Evolutionary conservation across 2,888 invertebrate species (phyloP).

Genomic region (Hipparchia sbordonii): DNA sequence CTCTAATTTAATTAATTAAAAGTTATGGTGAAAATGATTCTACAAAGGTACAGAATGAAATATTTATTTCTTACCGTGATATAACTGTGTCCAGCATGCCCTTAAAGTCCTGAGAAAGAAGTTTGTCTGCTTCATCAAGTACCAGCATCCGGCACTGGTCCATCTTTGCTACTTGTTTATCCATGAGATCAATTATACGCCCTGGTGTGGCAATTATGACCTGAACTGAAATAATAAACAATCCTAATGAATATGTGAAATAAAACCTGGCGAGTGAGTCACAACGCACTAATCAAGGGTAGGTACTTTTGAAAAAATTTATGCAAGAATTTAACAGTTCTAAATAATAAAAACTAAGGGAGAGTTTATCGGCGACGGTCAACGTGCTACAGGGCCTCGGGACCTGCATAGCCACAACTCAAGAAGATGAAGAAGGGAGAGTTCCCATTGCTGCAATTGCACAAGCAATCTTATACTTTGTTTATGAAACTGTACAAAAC

Average conservation of each 20-base stretch:
- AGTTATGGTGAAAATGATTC: background rate
- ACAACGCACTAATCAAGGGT: no score
- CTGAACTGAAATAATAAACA: conserved; percentile 86
- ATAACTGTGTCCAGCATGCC: conserved; percentile 99
- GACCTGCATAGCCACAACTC: no score
- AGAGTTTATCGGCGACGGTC: no score
- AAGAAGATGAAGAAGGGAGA: no score
- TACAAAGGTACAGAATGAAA: background rate
- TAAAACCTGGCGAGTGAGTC: background rate
- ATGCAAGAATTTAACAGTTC: no score
- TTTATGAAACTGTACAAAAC: no score
- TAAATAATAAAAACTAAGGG: no score
- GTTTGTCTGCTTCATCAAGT: conserved; percentile 99
- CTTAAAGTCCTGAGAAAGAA: conserved; percentile 99
- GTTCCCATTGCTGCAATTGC: no score
- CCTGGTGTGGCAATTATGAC: conserved; percentile 99
- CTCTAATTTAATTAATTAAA: background rate
- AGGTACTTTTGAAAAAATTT: no score
- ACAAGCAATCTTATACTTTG: no score
- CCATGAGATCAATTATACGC: conserved; percentile 99
- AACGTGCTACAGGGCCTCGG: no score
- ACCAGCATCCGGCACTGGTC: conserved; percentile 98
- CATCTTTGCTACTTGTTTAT: conserved; percentile 97
- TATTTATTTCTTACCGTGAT: conserved; percentile 63
- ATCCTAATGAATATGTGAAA: background rate